Percentiles rank a stretch among this genome's conserved stretches.
These are phyloP conservation scores for Dasypus novemcinctus DNA, from an alignment of 2,113 vertebrate species.

Conservation along the genomic window DNA sequence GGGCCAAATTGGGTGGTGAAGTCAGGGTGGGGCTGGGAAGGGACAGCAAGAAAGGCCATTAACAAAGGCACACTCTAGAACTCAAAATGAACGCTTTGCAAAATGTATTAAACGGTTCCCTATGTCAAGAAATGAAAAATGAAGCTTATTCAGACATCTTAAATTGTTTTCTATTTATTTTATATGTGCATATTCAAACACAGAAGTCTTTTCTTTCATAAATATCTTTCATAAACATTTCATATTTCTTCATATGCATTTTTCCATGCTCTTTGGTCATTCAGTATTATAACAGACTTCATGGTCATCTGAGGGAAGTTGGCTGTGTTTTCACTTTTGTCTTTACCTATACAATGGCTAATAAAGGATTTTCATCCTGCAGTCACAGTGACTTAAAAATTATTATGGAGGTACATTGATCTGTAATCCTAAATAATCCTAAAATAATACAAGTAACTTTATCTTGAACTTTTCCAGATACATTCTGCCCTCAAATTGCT, in stretches of 20 bases:
- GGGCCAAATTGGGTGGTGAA: neutral
- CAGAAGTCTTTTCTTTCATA: conserved; percentile 78
- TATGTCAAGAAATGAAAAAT: conserved; percentile 36
- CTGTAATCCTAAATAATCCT: conserved; percentile 67
- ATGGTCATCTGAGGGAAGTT: conserved; percentile 73
- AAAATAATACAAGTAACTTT: conserved; percentile 66
- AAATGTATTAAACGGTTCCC: neutral
- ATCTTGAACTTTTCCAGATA: conserved; percentile 68
- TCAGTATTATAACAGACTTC: conserved; percentile 69
- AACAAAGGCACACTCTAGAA: neutral
- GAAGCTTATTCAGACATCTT: conserved; percentile 21
- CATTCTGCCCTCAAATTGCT: conserved; percentile 62
- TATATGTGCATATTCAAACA: conserved; percentile 81
- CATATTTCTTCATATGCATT: conserved; percentile 74
- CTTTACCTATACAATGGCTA: conserved; percentile 74
- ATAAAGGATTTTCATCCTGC: conserved; percentile 68
- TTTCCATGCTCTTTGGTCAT: conserved; percentile 81
- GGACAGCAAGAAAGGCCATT: neutral
- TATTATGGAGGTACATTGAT: conserved; percentile 72
- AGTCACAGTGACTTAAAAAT: conserved; percentile 76
- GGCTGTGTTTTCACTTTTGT: conserved; percentile 67
- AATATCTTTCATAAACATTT: conserved; percentile 80
- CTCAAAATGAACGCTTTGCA: conserved; percentile 15
- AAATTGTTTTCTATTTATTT: conserved; percentile 71
- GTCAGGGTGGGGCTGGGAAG: neutral